Percentiles rank a stretch among this genome's conserved stretches.
phyloP scores from a whole-genome alignment of 2,888 invertebrate genomes.

The Phaonia tiefii region DNA sequence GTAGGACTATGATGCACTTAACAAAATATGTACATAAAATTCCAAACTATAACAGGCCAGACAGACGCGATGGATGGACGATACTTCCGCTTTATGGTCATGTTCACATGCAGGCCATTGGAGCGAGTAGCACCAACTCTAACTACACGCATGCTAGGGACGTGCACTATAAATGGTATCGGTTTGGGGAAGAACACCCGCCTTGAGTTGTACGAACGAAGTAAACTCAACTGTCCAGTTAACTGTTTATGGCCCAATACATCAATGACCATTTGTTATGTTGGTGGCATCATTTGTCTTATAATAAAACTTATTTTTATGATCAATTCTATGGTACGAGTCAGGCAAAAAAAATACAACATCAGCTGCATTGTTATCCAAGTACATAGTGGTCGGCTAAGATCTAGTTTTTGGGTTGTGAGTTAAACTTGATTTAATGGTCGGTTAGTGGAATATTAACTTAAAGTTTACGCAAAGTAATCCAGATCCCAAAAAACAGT shows the following conservation, averaged over 20 bases:
- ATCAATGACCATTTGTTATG: slow-evolving; percentile 62
- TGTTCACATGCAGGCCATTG: not conserved
- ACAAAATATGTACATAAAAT: not conserved
- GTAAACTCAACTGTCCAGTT: slow-evolving; percentile 52
- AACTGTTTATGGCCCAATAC: slow-evolving; percentile 57
- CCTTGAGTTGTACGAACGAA: no score
- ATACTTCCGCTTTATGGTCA: slow-evolving; percentile 45
- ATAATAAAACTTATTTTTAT: slow-evolving; percentile 67
- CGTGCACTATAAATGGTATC: no score
- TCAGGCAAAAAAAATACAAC: slow-evolving; percentile 1
- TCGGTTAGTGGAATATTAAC: no score
- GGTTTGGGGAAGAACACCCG: no score
- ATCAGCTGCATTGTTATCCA: slow-evolving; percentile 15
- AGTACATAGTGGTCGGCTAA: no score
- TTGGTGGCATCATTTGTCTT: slow-evolving; percentile 65
- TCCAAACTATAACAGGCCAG: slow-evolving; percentile 13
- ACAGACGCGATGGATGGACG: slow-evolving; percentile 20
- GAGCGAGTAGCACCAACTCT: no score
- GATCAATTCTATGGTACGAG: slow-evolving; percentile 50
- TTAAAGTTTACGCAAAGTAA: no score
- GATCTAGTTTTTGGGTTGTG: no score
- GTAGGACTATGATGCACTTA: slow-evolving; percentile 57
- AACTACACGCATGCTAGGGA: no score
- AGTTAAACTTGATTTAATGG: no score
- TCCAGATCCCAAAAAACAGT: no score